Evolutionary conservation across 2,113 vertebrate genomes (phyloP).

Genomic region (Tragulus kanchil): DNA sequence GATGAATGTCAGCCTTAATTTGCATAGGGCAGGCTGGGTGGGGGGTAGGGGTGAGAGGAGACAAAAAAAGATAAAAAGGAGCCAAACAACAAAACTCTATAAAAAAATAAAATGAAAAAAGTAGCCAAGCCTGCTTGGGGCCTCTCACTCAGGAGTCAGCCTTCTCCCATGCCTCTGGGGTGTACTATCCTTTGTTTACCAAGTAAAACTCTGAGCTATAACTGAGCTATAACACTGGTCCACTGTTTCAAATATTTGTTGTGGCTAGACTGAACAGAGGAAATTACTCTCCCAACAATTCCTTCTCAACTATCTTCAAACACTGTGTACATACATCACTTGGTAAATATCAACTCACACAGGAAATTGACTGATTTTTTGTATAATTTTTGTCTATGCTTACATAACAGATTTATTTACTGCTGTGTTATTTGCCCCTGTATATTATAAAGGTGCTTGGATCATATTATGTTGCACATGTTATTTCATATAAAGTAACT

Average conservation of each 20-base stretch:
- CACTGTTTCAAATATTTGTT: neutral
- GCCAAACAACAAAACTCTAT: neutral
- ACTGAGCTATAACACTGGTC: neutral
- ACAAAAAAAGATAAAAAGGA: neutral
- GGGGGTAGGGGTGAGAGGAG: neutral
- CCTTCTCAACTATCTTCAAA: neutral
- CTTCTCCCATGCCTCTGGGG: neutral
- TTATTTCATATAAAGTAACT: conserved; percentile 17
- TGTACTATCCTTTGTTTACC: neutral
- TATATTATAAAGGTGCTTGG: neutral
- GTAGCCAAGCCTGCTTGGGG: neutral
- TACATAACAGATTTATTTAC: neutral
- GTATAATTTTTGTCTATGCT: neutral
- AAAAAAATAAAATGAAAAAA: too few relatives aligned
- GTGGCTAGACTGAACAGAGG: neutral
- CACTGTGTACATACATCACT: neutral
- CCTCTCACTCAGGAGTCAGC: neutral
- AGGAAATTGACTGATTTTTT: neutral
- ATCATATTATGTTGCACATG: neutral
- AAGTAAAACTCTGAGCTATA: neutral
- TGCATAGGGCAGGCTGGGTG: neutral
- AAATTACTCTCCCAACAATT: neutral
- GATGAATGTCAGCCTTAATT: neutral
- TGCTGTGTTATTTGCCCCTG: neutral
- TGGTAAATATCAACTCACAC: neutral